These are phyloP conservation scores for Prosopocoilus inquinatus DNA, from an alignment of 2,888 invertebrate genomes.

Conservation along the genomic window DNA sequence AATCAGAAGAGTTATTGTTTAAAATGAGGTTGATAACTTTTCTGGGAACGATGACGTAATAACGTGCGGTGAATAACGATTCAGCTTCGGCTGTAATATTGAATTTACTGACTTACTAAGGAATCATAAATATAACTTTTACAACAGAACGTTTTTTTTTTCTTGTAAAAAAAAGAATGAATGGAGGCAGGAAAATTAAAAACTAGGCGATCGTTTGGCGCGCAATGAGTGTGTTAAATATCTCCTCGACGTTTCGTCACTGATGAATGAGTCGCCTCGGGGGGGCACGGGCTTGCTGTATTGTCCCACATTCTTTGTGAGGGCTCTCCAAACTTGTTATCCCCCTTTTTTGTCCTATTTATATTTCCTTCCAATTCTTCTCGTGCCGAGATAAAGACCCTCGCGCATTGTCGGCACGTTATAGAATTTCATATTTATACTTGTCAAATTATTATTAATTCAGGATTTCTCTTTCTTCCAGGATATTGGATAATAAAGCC, in stretches of 20 bases:
- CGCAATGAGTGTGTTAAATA: slow-evolving; percentile 17
- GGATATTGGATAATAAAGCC: slow-evolving; percentile 7
- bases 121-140: no score
- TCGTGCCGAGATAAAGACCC: slow-evolving; percentile 10
- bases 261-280: slow-evolving; percentile 7
- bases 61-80: no score
- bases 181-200: slow-evolving; percentile 18
- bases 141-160: no score
- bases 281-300: slow-evolving; percentile 13
- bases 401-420: slow-evolving; percentile 11
- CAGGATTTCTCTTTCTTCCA: slow-evolving; percentile 16
- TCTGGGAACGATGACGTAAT: no score
- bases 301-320: slow-evolving; percentile 19
- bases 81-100: no score
- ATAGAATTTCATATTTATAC: slow-evolving; percentile 17
- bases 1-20: no score
- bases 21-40: no score
- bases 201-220: slow-evolving; percentile 11
- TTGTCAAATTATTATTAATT: slow-evolving; percentile 18
- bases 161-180: slow-evolving; percentile 10
- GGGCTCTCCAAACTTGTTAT: slow-evolving; percentile 12
- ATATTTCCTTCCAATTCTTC: slow-evolving; percentile 13
- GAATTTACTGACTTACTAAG: no score
- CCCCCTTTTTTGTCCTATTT: slow-evolving; percentile 13
- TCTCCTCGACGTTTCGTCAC: slow-evolving; percentile 14